These are phyloP conservation scores for Nephrotoma flavescens DNA, from an alignment of 2,888 invertebrate species.

Conservation along the genomic window DNA sequence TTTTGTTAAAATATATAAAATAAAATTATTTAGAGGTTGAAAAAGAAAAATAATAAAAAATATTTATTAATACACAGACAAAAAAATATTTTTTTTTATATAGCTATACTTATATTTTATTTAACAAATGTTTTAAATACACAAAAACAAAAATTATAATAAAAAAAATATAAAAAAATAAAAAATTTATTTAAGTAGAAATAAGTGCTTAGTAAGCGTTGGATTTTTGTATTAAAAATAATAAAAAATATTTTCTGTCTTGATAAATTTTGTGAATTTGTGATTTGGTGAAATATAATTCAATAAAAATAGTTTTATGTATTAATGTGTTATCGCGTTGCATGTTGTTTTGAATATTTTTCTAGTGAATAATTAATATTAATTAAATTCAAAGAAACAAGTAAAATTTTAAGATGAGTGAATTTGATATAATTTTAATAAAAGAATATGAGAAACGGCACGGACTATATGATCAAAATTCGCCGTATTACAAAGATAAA, in stretches of 20 bases:
- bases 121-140: neutral
- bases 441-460: conserved; percentile 1
- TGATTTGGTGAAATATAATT: neutral
- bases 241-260: neutral
- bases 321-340: neutral
- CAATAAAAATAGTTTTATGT: neutral
- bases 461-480: conserved; percentile 1
- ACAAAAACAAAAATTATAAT: neutral
- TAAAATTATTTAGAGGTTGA: neutral
- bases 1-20: neutral
- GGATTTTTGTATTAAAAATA: neutral
- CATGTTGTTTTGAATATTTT: neutral
- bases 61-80: neutral
- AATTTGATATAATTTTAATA: conserved; percentile 1
- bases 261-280: neutral
- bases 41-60: neutral
- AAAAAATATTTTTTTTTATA: neutral
- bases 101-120: neutral
- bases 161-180: neutral
- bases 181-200: neutral
- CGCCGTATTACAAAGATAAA: conserved; percentile 4
- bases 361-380: neutral
- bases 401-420: neutral
- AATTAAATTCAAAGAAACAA: neutral
- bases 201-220: neutral